Conservation (phyloP, 2,797 vertebrate species). For the Xenops minutus region DNA sequence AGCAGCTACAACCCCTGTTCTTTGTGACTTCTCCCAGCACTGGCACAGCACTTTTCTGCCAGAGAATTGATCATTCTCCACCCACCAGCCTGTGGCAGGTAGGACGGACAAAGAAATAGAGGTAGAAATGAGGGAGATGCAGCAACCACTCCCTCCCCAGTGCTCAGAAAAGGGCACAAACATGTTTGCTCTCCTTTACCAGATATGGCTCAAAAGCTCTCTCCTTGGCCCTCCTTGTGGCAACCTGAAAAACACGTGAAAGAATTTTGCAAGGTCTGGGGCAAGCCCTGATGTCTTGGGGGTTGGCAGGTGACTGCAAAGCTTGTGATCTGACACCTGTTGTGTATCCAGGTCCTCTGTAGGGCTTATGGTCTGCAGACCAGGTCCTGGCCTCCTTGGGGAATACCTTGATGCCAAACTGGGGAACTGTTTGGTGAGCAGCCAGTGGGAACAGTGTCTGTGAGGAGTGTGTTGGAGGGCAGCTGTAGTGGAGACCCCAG, state of each 20-base stretch:
- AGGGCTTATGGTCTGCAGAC: background rate
- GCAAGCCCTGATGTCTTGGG: background rate
- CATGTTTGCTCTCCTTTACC: background rate
- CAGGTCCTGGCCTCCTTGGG: background rate
- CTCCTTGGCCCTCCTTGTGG: background rate
- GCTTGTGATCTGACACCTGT: background rate
- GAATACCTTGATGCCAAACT: background rate
- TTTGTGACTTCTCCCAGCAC: background rate
- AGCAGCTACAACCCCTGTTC: background rate
- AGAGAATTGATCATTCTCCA: background rate
- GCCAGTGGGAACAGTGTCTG: rapidly evolving
- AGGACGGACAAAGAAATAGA: background rate
- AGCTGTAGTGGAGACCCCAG: background rate
- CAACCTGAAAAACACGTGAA: background rate
- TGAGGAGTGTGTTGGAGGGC: background rate
- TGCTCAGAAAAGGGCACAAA: background rate
- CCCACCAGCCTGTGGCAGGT: background rate
- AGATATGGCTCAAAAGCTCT: background rate
- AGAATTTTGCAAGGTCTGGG: background rate
- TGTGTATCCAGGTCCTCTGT: background rate
- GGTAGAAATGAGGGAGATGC: background rate
- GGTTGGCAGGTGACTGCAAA: background rate
- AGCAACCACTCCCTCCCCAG: background rate
- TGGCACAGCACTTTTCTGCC: background rate
- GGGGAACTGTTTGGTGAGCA: background rate